Base-by-base conservation (phyloP, 2,888 invertebrate species). In the Habroteleia sp. region DNA sequence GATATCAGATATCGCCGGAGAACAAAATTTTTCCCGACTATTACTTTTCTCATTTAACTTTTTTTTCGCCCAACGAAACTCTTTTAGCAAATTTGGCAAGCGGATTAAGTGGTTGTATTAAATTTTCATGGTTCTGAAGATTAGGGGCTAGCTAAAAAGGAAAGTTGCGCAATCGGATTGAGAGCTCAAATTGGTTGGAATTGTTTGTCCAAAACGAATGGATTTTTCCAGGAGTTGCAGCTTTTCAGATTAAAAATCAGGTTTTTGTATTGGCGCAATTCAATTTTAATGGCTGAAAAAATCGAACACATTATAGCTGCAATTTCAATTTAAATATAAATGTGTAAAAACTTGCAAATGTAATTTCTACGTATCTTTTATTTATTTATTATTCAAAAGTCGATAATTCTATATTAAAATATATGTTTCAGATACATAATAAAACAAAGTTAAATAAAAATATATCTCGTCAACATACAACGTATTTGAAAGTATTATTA, bases 111-210 rank as follows among this genome's bases (percentile, higher is more conserved):
- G 56, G 48, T 48, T 56, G 25, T 68, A 68, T 56, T 33, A 48
- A 56, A 56, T 68, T 68, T 68, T 48, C 48, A 66, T 56, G 39
- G 39, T 39, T 39, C 48, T 44, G 16, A 48, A 66, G 54, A 66
- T 46, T 56, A 56, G 66, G 20, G 35, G 10, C 29, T 4, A 8
- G 29, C 37, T 35, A 37, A 11, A 54, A 54, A 56, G 56, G 10
- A 23, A 56, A 56, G 56, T 66, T 56, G 4, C 4, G 41, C 11
- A 39, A 66, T 56, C 42, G 25, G 35, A 66, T 66, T 48, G 39
- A 14, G 11, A 8, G 23, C 7, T 27, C 17, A 62, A 48, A 60
- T 60, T 46, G 25, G 31, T 5, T 3, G 33, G 10, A 42, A 62
- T 39, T 39, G 62, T 62, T 62, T 62, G 48, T 23, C 10, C 8